Conservation (phyloP, 2,113 vertebrate genomes). For the Protomyctophum bolini region DNA sequence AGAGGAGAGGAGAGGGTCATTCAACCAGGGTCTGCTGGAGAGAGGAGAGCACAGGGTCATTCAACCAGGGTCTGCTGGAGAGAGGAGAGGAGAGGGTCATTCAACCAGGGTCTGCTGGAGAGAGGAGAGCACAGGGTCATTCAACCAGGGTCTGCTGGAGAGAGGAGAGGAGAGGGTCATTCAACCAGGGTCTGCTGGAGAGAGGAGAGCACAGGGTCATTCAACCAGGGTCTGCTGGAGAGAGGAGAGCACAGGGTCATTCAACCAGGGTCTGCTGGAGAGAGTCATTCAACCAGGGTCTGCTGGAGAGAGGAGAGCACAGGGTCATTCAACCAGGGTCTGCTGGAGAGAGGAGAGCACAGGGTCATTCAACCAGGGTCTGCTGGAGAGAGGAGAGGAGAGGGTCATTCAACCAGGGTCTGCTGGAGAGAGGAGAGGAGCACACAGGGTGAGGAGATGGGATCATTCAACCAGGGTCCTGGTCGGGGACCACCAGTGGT, state of each 20-base stretch:
- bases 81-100: too few species aligned
- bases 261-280: conserved; percentile 90
- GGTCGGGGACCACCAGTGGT: too few species aligned
- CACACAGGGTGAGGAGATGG: background rate
- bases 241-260: too few species aligned
- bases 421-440: conserved; percentile 75
- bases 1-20: too few species aligned
- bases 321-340: too few species aligned
- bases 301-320: conserved; percentile 84
- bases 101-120: conserved; percentile 90
- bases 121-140: too few species aligned
- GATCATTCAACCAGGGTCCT: too few species aligned
- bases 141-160: conserved; percentile 90
- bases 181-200: conserved; percentile 90
- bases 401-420: too few species aligned
- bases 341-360: conserved; percentile 84
- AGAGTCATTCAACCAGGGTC: conserved; percentile 85
- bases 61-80: conserved; percentile 90
- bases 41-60: too few species aligned
- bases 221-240: conserved; percentile 90
- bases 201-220: too few species aligned
- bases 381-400: conserved; percentile 84
- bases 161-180: too few species aligned
- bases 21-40: conserved; percentile 90
- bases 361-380: too few species aligned